Evolutionary conservation across 2,797 vertebrate species (phyloP), one percentile per base, ranked within the genome.

Genomic region (Spinus pinus): DNA sequence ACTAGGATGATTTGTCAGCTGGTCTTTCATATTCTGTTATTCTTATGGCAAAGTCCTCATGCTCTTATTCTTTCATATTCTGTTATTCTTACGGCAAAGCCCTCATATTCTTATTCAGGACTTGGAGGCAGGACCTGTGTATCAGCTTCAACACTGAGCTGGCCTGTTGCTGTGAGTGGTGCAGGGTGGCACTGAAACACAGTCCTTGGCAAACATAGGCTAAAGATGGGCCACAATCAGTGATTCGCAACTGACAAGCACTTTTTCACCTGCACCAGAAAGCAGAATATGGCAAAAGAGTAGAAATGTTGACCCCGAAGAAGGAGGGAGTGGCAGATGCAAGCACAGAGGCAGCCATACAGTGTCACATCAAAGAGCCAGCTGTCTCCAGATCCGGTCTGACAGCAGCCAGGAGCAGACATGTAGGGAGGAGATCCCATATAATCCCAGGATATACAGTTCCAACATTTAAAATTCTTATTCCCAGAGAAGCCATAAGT

Each of bases 341-440:
- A 65, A 53, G 56, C 70, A 50, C 0, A 1, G 65, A 85, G 35
- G 10, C n/a, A 21, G 78, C 60, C n/a, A 20, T 46, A 42, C 31
- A n/a, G 37, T 1, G 2, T 78, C 77, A 51, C 24, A 10, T 9
- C 41, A 37, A 10, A 60, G 20, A 56, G 57, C 54, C 3, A 57
- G 25, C 23, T 70, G 57, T 56, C 33, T 64, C 44, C 0, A 0
- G 21, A 54, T 64, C 27, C 7, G 1, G 42, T 9, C 80, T 47
- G n/a, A 31, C 3, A 58, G 27, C 53, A 64, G n/a, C 50, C 31
- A 30, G 23, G 49, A 73, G 33, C 6, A 5, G 60, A 46, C 1
- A 0, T 5, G 41, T 5, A 73, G 33, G n/a, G 50, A 83, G 21
- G 24, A 81, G 41, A 73, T 41, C 51, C 86, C 6, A 1, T 24